These are phyloP conservation scores for Halcyon senegalensis DNA, from an alignment of 2,113 vertebrate genomes.

Conservation along the genomic window DNA sequence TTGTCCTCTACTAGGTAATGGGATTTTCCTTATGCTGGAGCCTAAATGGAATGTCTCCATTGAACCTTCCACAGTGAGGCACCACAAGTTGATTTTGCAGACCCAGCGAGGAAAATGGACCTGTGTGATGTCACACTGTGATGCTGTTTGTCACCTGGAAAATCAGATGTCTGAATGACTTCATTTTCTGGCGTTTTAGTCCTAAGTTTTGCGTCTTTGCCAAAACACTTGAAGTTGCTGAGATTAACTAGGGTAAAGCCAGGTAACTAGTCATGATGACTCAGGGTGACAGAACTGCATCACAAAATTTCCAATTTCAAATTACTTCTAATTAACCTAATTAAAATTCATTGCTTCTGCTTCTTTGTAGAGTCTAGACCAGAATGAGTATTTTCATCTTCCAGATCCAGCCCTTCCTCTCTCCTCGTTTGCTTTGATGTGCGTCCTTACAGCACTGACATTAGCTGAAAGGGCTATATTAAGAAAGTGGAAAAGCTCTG, in stretches of 20 bases:
- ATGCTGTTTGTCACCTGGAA: background rate
- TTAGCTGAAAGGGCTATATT: background rate
- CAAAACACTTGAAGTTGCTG: background rate
- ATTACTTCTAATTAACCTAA: constrained; percentile 1
- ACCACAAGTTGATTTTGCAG: background rate
- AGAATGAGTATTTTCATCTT: background rate
- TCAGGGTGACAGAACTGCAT: background rate
- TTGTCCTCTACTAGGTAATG: background rate
- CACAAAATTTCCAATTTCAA: background rate
- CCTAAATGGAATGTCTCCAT: background rate
- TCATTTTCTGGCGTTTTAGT: background rate
- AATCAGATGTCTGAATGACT: accelerated
- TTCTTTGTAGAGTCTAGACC: background rate
- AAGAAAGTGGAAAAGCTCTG: background rate
- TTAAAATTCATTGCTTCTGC: constrained; percentile 31
- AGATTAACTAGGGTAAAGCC: background rate
- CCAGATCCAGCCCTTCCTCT: background rate
- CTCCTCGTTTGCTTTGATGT: background rate
- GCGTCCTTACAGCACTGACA: background rate
- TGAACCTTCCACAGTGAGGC: background rate
- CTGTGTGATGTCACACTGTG: background rate
- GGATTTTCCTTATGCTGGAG: background rate
- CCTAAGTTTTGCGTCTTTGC: background rate
- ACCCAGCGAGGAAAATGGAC: background rate
- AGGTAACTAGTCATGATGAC: background rate